Evolutionary conservation across 2,797 vertebrate genomes (phyloP).

Genomic region (Onychomys torridus): DNA sequence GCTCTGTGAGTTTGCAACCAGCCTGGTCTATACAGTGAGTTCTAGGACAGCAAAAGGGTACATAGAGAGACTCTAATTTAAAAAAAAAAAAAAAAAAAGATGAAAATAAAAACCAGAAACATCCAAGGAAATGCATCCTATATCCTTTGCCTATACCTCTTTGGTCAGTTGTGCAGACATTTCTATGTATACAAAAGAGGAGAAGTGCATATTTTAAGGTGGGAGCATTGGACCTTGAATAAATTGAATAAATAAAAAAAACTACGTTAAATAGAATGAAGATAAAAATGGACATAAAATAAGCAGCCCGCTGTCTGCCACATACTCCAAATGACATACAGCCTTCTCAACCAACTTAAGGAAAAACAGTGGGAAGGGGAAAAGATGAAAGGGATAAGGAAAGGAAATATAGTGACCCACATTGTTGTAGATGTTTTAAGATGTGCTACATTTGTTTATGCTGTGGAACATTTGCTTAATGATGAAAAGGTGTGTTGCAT

Average conservation of each 20-base stretch:
- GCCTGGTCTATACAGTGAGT: too few relatives aligned
- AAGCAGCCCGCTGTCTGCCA: background rate
- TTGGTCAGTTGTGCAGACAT: background rate
- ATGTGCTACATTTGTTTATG: too few relatives aligned
- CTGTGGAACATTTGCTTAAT: too few relatives aligned
- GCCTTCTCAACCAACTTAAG: background rate
- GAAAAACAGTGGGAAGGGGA: too few relatives aligned
- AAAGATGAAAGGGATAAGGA: background rate
- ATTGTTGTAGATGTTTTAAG: too few relatives aligned
- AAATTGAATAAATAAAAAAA: background rate
- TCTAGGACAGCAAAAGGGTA: background rate
- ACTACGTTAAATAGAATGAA: slow-evolving; percentile 3
- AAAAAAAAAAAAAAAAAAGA: background rate
- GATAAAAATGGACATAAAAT: slow-evolving; percentile 5
- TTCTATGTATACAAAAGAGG: background rate
- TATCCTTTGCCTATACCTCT: background rate
- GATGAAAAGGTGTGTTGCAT: too few relatives aligned
- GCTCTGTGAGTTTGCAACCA: background rate
- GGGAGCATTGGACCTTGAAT: background rate
- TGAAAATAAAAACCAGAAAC: background rate
- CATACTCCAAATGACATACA: background rate
- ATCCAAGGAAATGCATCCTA: background rate
- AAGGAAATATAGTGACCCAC: background rate
- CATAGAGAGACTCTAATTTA: background rate
- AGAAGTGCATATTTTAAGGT: slow-evolving; percentile 16